Percentiles rank a stretch among this genome's conserved stretches.
These are phyloP conservation scores for Pecten maximus DNA, from an alignment of 2,888 invertebrate genomes.

Conservation along the genomic window DNA sequence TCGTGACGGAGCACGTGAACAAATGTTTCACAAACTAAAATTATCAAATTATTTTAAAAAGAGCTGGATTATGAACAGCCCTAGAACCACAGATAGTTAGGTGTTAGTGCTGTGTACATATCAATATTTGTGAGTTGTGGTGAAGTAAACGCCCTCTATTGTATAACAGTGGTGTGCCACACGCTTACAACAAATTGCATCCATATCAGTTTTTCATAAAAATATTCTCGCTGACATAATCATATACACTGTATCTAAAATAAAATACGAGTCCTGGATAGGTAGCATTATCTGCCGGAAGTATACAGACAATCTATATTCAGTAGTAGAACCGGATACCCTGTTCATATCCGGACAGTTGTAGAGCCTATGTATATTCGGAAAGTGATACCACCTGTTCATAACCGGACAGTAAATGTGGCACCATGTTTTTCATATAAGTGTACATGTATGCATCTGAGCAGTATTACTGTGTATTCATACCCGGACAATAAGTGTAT, in stretches of 20 bases:
- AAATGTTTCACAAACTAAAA: constrained; percentile 22
- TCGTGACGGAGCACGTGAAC: constrained; percentile 30
- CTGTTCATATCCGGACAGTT: neutral
- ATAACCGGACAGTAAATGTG: neutral
- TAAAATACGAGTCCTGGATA: neutral
- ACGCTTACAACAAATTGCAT: neutral
- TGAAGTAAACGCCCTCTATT: neutral
- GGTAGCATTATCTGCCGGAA: neutral
- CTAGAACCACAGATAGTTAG: neutral
- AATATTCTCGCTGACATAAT: neutral
- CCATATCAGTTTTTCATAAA: neutral
- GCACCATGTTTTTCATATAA: no score
- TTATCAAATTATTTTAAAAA: constrained; percentile 28
- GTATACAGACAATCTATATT: no score
- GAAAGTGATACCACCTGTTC: neutral
- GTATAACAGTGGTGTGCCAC: neutral
- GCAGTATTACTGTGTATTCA: no score
- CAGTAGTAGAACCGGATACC: neutral
- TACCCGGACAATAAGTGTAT: no score
- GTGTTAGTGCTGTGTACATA: constrained; percentile 14
- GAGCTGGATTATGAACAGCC: constrained; percentile 14
- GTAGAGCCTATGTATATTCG: neutral
- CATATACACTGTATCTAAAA: neutral
- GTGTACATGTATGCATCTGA: no score
- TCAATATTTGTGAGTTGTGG: neutral